Conservation (phyloP, 2,797 vertebrate genomes). For the Notolabrus celidotus region DNA sequence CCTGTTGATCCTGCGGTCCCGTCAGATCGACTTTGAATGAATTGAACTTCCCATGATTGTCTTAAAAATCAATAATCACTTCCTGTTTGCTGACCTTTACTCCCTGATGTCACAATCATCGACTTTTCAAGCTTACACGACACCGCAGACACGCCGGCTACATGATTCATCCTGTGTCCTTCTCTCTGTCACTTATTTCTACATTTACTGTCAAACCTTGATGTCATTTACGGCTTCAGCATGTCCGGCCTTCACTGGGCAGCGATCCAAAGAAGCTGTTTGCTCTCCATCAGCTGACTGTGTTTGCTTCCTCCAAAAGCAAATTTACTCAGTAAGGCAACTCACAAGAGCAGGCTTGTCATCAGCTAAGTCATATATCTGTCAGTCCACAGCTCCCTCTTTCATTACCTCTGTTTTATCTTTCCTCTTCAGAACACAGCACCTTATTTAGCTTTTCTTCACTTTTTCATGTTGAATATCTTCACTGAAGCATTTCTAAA, state of each 20-base stretch:
- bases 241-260: background rate
- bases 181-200: background rate
- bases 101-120: slow-evolving; percentile 2
- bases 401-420: slow-evolving; percentile 18
- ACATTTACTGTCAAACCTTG: background rate
- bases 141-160: background rate
- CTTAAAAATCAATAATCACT: background rate
- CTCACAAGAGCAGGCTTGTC: slow-evolving; percentile 63
- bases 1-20: background rate
- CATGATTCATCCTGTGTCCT: background rate
- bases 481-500: background rate
- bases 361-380: slow-evolving; percentile 45
- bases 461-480: background rate
- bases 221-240: background rate
- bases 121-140: no score
- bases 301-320: slow-evolving; percentile 67
- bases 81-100: slow-evolving; percentile 34
- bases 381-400: slow-evolving; percentile 24
- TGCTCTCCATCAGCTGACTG: slow-evolving; percentile 55
- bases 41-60: slow-evolving; percentile 15
- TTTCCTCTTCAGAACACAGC: background rate
- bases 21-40: no score
- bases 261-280: slow-evolving; percentile 1
- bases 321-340: slow-evolving; percentile 56
- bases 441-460: background rate